Conservation (phyloP, 2,797 vertebrate species). For the Arctocebus calabarensis region DNA sequence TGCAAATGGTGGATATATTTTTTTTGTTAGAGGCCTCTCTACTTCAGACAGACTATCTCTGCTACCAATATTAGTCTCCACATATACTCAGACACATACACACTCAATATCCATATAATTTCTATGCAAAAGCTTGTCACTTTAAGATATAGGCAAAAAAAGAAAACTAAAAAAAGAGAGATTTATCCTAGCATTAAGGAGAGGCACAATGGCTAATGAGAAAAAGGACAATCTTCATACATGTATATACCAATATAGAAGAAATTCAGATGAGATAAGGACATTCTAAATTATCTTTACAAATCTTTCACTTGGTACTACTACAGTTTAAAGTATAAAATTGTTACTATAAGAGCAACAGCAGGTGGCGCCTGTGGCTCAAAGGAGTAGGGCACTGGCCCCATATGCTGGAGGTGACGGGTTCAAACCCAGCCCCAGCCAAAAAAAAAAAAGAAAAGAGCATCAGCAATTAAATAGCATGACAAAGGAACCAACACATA, state of each 20-base stretch:
- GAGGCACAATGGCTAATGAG: neutral
- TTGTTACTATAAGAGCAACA: neutral
- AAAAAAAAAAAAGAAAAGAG: too few relatives aligned
- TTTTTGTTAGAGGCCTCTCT: neutral
- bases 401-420: too few relatives aligned
- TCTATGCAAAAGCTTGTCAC: neutral
- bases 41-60: neutral
- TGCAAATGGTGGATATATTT: neutral
- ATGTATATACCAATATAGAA: neutral
- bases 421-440: too few relatives aligned
- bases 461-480: neutral
- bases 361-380: too few relatives aligned
- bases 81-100: neutral
- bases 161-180: neutral
- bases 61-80: neutral
- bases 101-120: neutral
- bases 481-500: neutral
- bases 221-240: neutral
- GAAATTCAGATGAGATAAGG: neutral
- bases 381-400: too few relatives aligned
- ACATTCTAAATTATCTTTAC: neutral
- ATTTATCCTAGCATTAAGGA: neutral
- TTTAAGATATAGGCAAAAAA: neutral
- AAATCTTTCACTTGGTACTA: neutral
- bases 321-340: neutral